phyloP scores from a whole-genome alignment of 2,888 invertebrate genomes.

The Pheosia gnoma region DNA sequence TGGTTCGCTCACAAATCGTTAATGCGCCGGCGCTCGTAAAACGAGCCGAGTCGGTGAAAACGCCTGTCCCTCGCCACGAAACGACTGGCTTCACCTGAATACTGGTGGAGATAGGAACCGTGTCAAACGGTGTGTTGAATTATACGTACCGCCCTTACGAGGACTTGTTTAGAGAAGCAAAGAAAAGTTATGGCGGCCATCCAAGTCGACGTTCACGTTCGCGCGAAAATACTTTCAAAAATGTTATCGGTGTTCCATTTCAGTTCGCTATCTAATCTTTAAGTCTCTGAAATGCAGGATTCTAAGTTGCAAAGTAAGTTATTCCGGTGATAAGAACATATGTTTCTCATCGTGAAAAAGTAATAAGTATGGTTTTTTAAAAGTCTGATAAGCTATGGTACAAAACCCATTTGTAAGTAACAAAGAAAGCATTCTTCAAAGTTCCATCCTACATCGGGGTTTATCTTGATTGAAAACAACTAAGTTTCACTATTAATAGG shows the following conservation, averaged over 20 bases:
- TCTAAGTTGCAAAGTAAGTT: neutral
- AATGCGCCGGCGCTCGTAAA: constrained; percentile 41
- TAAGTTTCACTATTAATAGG: constrained; percentile 39
- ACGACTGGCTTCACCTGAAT: constrained; percentile 34
- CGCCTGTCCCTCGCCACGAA: constrained; percentile 31
- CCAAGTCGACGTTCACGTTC: constrained; percentile 1
- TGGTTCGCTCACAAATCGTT: constrained; percentile 39
- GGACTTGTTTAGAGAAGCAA: constrained; percentile 20
- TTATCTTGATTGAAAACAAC: constrained; percentile 21
- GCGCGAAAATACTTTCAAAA: constrained; percentile 8
- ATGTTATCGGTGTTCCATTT: constrained; percentile 9
- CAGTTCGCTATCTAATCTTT: neutral
- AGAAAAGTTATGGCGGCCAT: constrained; percentile 10
- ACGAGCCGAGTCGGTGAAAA: constrained; percentile 35
- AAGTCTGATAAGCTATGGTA: neutral
- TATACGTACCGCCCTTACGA: constrained; percentile 10
- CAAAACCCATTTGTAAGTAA: neutral
- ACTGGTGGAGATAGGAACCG: constrained; percentile 17
- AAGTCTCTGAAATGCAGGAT: neutral
- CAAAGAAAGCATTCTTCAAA: neutral
- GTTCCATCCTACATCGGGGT: neutral
- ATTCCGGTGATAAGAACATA: too few species aligned
- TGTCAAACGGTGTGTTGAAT: constrained; percentile 20
- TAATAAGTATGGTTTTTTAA: too few species aligned
- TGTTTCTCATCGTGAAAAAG: too few species aligned